phyloP scores from a whole-genome alignment of 2,888 invertebrate species.

The Tillus elongatus region DNA sequence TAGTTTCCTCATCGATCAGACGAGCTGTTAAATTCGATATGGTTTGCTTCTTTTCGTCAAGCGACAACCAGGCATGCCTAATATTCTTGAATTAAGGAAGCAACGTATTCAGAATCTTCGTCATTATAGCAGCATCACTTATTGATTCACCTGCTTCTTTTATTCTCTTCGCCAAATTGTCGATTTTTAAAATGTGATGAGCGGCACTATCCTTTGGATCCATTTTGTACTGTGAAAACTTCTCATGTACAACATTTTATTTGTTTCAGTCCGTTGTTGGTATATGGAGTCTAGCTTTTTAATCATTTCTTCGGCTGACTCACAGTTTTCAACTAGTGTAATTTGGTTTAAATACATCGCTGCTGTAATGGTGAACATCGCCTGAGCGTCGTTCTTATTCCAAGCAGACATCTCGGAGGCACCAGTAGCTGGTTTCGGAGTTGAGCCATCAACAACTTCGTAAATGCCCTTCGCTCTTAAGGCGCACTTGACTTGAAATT shows the following conservation, averaged over 20 bases:
- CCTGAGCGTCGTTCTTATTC: too few relatives aligned
- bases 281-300: conserved; percentile 22
- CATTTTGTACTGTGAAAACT: conserved; percentile 23
- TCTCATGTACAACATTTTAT: conserved; percentile 25
- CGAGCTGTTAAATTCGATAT: conserved; percentile 16
- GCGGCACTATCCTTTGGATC: conserved; percentile 21
- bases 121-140: conserved; percentile 21
- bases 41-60: conserved; percentile 14
- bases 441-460: too few relatives aligned
- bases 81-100: conserved; percentile 11
- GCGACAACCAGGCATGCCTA: conserved; percentile 12
- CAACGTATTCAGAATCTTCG: conserved; percentile 19
- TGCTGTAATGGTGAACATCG: too few relatives aligned
- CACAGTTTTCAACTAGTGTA: conserved; percentile 23
- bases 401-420: neutral
- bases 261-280: conserved; percentile 18
- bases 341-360: too few relatives aligned
- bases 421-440: conserved; percentile 5
- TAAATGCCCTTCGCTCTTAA: too few relatives aligned
- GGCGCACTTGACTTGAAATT: too few relatives aligned
- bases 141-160: conserved; percentile 11
- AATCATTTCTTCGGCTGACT: conserved; percentile 19
- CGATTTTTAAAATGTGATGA: conserved; percentile 26
- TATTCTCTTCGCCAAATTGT: conserved; percentile 24
- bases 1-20: conserved; percentile 14